A percentile compares a stretch with the other conserved stretches of the same genome.
Evolutionary conservation across 2,113 vertebrate species (phyloP).

Genomic region (Thryonomys swinderianus): DNA sequence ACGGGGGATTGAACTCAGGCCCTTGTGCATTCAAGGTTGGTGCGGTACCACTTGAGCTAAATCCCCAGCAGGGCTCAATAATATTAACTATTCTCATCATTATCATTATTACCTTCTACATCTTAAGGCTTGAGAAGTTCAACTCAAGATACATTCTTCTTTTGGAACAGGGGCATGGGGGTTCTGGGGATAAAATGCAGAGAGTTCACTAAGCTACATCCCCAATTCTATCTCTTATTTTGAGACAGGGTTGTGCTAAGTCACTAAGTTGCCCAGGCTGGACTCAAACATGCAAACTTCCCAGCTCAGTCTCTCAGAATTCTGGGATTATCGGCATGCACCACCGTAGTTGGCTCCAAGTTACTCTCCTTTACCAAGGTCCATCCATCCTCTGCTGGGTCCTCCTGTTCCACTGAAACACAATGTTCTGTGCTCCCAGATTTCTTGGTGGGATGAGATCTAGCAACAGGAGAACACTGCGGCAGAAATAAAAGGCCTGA

Average conservation of each 20-base stretch:
- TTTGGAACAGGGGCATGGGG: neutral
- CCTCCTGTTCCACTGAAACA: conserved; percentile 9
- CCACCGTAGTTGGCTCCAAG: neutral
- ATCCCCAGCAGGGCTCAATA: conserved; percentile 8
- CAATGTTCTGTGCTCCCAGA: neutral
- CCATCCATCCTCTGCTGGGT: neutral
- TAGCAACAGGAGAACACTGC: neutral
- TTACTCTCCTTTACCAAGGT: neutral
- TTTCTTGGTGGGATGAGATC: neutral
- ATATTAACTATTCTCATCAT: neutral
- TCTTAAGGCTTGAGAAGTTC: conserved; percentile 32
- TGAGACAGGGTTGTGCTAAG: no score
- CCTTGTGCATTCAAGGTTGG: no score
- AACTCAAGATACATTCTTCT: neutral
- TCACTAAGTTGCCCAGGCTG: no score
- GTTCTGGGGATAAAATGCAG: neutral
- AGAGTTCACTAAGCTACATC: neutral
- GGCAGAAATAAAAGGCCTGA: neutral
- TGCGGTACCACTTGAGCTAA: no score
- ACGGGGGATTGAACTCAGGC: no score
- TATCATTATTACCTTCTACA: neutral
- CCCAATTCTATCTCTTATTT: no score
- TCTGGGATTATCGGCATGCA: no score
- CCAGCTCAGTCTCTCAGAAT: no score
- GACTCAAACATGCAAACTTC: no score